These are phyloP conservation scores for Lichenostomus cassidix DNA, from an alignment of 2,113 vertebrate genomes.

Conservation along the genomic window DNA sequence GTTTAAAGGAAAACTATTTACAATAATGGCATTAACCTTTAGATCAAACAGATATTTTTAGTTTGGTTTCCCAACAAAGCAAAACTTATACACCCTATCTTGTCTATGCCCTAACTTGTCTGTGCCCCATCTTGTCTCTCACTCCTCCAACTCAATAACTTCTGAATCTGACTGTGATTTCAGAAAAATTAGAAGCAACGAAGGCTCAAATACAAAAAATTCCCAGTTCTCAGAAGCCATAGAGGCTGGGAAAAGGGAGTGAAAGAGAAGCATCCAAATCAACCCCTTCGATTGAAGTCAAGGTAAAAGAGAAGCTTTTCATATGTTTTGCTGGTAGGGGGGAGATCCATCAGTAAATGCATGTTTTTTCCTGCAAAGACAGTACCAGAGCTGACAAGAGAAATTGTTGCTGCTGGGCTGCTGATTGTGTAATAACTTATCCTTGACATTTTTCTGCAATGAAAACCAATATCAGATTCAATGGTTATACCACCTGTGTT, in stretches of 20 bases:
- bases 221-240: background rate
- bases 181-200: background rate
- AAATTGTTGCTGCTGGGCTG: background rate
- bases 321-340: background rate
- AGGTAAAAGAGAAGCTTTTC: background rate
- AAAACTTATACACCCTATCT: background rate
- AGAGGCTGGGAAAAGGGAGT: background rate
- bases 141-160: background rate
- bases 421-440: background rate
- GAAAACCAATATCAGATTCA: background rate
- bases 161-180: background rate
- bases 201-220: background rate
- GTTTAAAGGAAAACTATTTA: background rate
- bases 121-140: background rate
- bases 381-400: background rate
- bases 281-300: background rate
- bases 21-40: conserved; percentile 23
- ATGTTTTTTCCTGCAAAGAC: background rate
- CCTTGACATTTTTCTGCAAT: background rate
- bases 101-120: background rate
- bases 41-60: background rate
- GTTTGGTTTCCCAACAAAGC: background rate
- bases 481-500: background rate
- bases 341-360: background rate
- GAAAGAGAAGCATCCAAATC: background rate